Evolutionary conservation across 2,113 vertebrate species (phyloP), one percentile per base, ranked within the genome.

Genomic region (Bambusicola thoracicus): DNA sequence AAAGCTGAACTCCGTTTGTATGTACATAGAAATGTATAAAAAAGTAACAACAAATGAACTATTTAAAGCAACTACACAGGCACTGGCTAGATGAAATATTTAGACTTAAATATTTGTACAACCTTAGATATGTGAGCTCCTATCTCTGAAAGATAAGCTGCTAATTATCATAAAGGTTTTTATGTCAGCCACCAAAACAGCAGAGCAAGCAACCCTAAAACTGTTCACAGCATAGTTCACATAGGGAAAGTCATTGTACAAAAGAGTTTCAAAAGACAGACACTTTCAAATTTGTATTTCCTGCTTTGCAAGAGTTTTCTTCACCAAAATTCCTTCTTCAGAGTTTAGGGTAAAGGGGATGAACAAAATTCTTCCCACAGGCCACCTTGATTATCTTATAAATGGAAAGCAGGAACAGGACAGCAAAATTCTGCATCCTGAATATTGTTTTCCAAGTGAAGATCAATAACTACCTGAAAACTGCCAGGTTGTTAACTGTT

Each of bases 401-500:
- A 79, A 66, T 18, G 82, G 69, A 90, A 7, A 13, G 43, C 30
- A 93, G 40, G 70, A 94, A 76, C 4, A n/a, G 36, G 27, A 30
- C 43, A 83, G 73, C n/a, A 95, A 95, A 59, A 19, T 63, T 94
- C 89, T 68, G 72, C 80, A 91, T 67, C 67, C 69, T 81, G 84
- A 89, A 61, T 46, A 73, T 65, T 89, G 77, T 69, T 97, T 96
- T 96, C 85, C 70, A 96, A 96, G 92, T 93, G 89, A 97, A 97
- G 96, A 92, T 69, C 74, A 83, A n/a, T 73, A 96, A 96, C 90
- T 93, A 94, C 75, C 82, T 94, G 90, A 83, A 94, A 96, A 97
- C 97, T 86, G 89, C 89, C 97, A 95, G 87, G 87, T 88, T 95
- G 72, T 92, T 95, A 95, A 96, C 88, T 93, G 78, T 96, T 98